A percentile compares a stretch with the other conserved stretches of the same genome.
Evolutionary conservation across 2,888 invertebrate genomes (phyloP).

Genomic region (Drosophila lutescens): DNA sequence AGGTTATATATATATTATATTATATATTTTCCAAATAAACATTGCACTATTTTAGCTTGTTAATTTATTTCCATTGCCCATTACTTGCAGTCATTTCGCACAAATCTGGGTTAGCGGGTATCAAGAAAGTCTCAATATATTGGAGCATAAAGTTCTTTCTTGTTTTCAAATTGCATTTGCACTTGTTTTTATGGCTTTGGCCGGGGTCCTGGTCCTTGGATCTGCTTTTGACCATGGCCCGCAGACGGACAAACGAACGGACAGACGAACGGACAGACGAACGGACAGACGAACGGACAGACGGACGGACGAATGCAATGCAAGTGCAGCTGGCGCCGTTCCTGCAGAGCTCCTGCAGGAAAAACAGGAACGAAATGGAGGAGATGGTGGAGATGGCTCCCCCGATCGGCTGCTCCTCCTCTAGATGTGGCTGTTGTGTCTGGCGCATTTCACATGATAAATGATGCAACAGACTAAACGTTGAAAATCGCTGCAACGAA

Average conservation of each 20-base stretch:
- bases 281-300: no score
- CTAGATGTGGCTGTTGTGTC: conserved; percentile 64
- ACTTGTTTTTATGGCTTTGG: conserved; percentile 70
- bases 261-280: no score
- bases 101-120: conserved; percentile 9
- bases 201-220: conserved; percentile 13
- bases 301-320: conserved; percentile 20
- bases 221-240: conserved; percentile 27
- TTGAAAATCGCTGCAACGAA: conserved; percentile 51
- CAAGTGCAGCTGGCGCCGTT: conserved; percentile 48
- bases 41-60: no score
- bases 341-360: conserved; percentile 9
- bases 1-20: no score
- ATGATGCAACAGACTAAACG: conserved; percentile 78
- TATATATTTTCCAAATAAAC: no score
- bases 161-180: conserved; percentile 78
- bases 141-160: conserved; percentile 26
- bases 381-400: conserved; percentile 13
- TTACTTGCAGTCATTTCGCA: not conserved
- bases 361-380: not conserved
- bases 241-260: not conserved
- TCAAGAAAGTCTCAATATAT: conserved; percentile 43
- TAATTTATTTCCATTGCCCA: not conserved
- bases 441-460: conserved; percentile 78
- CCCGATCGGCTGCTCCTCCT: conserved; percentile 35